Conservation (phyloP, 1,140 invertebrate species). For the Ostrea edulis region DNA sequence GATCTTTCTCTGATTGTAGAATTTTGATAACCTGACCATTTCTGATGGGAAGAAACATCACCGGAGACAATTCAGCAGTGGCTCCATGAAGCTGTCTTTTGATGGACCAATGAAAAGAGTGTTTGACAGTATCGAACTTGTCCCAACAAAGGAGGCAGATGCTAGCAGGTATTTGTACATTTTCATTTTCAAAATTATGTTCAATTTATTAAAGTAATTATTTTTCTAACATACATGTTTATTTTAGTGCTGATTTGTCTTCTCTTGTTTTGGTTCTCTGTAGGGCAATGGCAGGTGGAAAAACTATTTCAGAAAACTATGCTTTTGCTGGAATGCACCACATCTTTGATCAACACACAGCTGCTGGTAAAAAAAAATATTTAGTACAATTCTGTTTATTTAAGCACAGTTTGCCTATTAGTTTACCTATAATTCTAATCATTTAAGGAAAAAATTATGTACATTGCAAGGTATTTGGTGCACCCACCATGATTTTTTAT, state of each 20-base stretch:
- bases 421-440: no score
- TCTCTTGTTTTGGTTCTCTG: constrained; percentile 52
- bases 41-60: constrained; percentile 70
- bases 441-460: no score
- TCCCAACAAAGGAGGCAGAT: constrained; percentile 80
- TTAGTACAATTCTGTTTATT: no score
- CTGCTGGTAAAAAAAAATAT: constrained; percentile 82
- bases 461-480: no score
- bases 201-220: neutral
- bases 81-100: constrained; percentile 71
- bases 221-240: neutral
- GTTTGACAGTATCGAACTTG: constrained; percentile 76
- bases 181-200: neutral
- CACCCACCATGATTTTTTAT: no score
- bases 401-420: neutral
- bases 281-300: constrained; percentile 81
- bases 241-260: neutral
- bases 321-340: constrained; percentile 92
- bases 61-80: constrained; percentile 68
- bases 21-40: constrained; percentile 73
- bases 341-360: constrained; percentile 90
- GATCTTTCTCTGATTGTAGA: constrained; percentile 65
- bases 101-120: constrained; percentile 75
- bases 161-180: constrained; percentile 79
- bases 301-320: constrained; percentile 89